Conservation (phyloP, 2,797 vertebrate species). For the Neoniphon sammara region DNA sequence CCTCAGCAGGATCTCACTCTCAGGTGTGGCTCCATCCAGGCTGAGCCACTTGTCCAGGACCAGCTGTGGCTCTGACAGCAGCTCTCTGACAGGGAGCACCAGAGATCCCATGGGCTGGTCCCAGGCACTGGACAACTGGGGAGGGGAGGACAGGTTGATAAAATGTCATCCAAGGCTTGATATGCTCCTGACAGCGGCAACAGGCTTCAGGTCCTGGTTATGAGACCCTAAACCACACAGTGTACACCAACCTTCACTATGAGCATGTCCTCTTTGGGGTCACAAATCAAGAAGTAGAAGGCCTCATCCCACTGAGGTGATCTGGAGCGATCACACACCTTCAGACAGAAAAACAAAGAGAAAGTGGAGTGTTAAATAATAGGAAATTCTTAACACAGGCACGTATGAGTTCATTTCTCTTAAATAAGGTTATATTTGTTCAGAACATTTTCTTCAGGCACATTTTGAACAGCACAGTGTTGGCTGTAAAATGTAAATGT, state of each 20-base stretch:
- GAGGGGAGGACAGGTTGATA: not conserved
- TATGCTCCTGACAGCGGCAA: not conserved
- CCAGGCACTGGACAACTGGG: slow-evolving; percentile 82
- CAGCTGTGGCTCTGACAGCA: slow-evolving; percentile 84
- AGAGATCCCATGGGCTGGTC: slow-evolving; percentile 85
- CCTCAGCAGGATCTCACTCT: slow-evolving; percentile 87
- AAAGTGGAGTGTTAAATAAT: not conserved
- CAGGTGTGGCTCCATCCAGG: slow-evolving; percentile 79
- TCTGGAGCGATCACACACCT: slow-evolving; percentile 84
- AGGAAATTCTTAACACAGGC: not conserved
- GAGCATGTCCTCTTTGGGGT: slow-evolving; percentile 85
- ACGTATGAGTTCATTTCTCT: not conserved
- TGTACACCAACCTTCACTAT: slow-evolving; percentile 85
- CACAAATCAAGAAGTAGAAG: slow-evolving; percentile 85
- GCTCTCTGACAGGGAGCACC: slow-evolving; percentile 84
- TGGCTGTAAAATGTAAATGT: not conserved
- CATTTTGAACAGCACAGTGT: not conserved
- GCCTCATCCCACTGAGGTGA: slow-evolving; percentile 89
- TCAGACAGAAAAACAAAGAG: slow-evolving; percentile 4
- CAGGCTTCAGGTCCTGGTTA: not conserved
- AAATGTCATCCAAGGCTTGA: not conserved
- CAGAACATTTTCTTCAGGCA: no score
- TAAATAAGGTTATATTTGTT: no score
- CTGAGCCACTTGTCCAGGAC: slow-evolving; percentile 87
- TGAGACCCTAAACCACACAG: not conserved